Evolutionary conservation across 2,113 vertebrate genomes (phyloP).

Genomic region (Nymphicus hollandicus): DNA sequence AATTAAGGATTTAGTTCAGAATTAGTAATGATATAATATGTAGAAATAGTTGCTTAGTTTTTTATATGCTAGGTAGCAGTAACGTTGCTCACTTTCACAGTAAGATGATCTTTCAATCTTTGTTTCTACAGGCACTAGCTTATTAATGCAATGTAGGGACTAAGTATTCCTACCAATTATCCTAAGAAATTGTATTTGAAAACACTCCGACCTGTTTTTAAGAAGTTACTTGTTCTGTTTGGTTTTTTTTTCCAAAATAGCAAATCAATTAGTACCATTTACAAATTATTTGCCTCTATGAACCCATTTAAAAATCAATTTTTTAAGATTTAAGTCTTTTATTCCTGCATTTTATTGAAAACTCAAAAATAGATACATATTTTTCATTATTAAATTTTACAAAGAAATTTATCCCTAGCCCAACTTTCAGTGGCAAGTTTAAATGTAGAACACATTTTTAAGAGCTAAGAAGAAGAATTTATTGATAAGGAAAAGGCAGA

Average conservation of each 20-base stretch:
- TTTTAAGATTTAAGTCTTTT: constrained; percentile 12
- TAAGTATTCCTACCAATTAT: background rate
- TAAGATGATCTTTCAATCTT: background rate
- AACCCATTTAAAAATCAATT: constrained; percentile 41
- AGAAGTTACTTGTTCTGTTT: background rate
- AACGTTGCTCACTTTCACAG: background rate
- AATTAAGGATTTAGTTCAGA: background rate
- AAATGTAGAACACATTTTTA: background rate
- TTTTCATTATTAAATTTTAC: constrained; percentile 13
- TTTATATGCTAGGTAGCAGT: background rate
- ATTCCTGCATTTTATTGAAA: background rate
- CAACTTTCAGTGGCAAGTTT: background rate
- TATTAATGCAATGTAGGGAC: background rate
- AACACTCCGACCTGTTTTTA: background rate
- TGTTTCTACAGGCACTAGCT: background rate
- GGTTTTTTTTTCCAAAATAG: background rate
- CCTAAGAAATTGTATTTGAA: background rate
- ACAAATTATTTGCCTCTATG: background rate
- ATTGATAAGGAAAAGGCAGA: background rate
- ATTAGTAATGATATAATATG: background rate
- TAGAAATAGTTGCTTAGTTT: background rate
- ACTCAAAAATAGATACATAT: background rate
- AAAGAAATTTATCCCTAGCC: background rate
- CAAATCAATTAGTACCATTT: background rate
- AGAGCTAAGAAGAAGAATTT: background rate